Base-by-base conservation (phyloP, 1,140 invertebrate genomes). In the Archivesica marissinica region DNA sequence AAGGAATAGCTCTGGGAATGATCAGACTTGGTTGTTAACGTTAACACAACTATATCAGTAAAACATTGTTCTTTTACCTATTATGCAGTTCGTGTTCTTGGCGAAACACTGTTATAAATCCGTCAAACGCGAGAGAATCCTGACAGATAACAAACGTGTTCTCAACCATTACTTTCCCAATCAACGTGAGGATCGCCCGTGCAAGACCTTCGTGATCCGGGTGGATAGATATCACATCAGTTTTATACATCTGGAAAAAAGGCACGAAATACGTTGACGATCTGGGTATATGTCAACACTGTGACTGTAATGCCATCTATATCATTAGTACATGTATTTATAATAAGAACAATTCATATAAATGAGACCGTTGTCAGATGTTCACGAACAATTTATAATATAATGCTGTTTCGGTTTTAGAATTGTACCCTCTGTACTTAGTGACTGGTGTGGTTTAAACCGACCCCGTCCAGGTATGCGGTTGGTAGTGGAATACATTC, bases 31-130 rank as follows among this genome's bases (percentile, higher is more conserved):
- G n/a, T n/a, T n/a, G n/a, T n/a, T n/a, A n/a, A n/a, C n/a, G n/a
- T n/a, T n/a, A n/a, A n/a, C n/a, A n/a, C n/a, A n/a, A n/a, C n/a
- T n/a, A n/a, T n/a, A n/a, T n/a, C n/a, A n/a, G n/a, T n/a, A n/a
- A n/a, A n/a, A n/a, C n/a, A n/a, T n/a, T n/a, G n/a, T n/a, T n/a
- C 20, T 52, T 52, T 17, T 59, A 76, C 74, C 47, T 56, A 35
- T 39, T 76, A 56, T 76, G 39, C 4, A 30, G 44, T 7, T 23
- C 9, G 28, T 38, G n/a, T n/a, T 11, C 44, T 25, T 38, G 9
- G 38, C 41, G 33, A 35, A 87, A 87, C 6, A 50, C 75, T 2
- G 78, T 59, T 9, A 88, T 41, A 33, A 88, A 88, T 20, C 87
- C 87, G 52, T 88, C 87, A 4, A 25, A 28, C 1, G 66, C 25